Conservation (phyloP, 2,797 vertebrate genomes). For the Enteromius unitaeniatus region DNA sequence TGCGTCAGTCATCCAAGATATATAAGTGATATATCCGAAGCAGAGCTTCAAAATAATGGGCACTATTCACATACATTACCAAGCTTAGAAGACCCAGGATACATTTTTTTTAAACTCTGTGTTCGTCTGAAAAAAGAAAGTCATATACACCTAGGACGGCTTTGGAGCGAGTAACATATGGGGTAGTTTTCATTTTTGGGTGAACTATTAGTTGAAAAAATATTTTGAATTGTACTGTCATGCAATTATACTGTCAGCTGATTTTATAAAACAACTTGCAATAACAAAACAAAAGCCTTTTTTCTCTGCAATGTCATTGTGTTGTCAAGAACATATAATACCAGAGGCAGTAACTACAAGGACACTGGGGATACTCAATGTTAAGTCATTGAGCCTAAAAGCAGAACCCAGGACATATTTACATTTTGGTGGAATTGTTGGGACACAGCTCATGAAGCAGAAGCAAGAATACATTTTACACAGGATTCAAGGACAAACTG, state of each 20-base stretch:
- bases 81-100: too few species aligned
- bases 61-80: too few species aligned
- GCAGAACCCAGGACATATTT: neutral
- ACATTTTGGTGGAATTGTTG: neutral
- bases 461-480: neutral
- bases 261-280: neutral
- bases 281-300: conserved; percentile 4
- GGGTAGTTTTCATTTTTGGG: too few species aligned
- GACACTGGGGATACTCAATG: neutral
- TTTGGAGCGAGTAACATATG: too few species aligned
- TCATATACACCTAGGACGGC: too few species aligned
- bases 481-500: conserved; percentile 9
- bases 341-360: neutral
- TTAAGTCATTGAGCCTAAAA: conserved; percentile 4
- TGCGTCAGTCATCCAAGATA: too few species aligned
- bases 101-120: too few species aligned
- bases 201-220: neutral
- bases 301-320: neutral
- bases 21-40: too few species aligned
- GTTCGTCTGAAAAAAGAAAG: too few species aligned
- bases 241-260: neutral
- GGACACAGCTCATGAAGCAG: neutral
- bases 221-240: too few species aligned
- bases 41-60: too few species aligned
- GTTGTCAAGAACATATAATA: neutral